Percentiles rank a stretch among this genome's conserved stretches.
These are phyloP conservation scores for Sylvia borin DNA, from an alignment of 2,797 vertebrate genomes.

Conservation along the genomic window DNA sequence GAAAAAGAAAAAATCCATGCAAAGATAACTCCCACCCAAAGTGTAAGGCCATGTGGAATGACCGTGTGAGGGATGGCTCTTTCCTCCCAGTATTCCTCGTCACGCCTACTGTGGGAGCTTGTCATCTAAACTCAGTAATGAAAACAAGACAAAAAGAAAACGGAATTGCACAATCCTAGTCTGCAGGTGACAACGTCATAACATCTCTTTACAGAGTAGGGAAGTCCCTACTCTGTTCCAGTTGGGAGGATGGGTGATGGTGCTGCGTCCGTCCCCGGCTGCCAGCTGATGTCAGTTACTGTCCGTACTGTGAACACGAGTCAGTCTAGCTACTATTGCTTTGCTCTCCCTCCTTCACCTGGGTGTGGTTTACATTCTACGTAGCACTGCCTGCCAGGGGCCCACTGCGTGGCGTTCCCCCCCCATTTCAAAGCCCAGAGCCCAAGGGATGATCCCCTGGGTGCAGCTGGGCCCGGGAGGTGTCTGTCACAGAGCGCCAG, in stretches of 20 bases:
- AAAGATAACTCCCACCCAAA: constrained; percentile 18
- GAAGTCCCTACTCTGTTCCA: constrained; percentile 7
- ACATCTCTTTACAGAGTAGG: not conserved
- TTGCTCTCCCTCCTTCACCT: constrained; percentile 14
- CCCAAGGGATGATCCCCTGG: constrained; percentile 21
- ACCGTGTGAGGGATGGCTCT: not conserved
- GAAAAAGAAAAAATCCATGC: constrained; percentile 52
- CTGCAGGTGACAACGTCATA: constrained; percentile 31
- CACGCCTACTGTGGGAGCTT: not conserved
- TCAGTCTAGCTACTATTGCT: constrained; percentile 39
- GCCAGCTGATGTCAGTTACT: constrained; percentile 54
- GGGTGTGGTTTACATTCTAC: constrained; percentile 31
- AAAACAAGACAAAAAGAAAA: constrained; percentile 10
- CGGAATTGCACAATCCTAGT: constrained; percentile 58
- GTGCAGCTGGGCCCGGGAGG: not conserved
- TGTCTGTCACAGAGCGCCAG: not conserved
- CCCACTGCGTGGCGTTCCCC: not conserved
- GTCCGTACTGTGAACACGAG: not conserved
- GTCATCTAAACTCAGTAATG: not conserved
- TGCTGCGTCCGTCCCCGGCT: not conserved
- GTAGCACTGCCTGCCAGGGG: constrained; percentile 32
- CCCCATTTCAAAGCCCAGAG: constrained; percentile 43
- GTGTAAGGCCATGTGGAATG: not conserved
- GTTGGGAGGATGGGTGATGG: not conserved
- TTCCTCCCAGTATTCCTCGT: not conserved